Conservation (phyloP, 2,888 invertebrate genomes). For the Campaea margaritaria region DNA sequence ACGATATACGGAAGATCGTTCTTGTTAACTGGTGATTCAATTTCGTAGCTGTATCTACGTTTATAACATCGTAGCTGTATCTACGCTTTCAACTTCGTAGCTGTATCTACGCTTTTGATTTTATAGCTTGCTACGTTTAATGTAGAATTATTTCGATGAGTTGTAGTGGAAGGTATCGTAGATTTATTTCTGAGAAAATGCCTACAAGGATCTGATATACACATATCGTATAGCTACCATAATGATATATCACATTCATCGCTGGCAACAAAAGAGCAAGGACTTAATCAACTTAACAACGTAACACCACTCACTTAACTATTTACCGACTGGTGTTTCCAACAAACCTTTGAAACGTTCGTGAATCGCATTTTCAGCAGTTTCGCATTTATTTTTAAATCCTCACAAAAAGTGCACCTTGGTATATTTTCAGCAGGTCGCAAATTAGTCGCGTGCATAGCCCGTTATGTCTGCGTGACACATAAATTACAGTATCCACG, state of each 20-base stretch:
- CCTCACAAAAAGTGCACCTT: constrained; percentile 18
- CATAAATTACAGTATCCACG: constrained; percentile 31
- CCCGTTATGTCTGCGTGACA: constrained; percentile 31
- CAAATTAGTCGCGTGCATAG: constrained; percentile 38
- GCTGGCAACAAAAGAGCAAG: background rate
- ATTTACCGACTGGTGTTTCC: background rate
- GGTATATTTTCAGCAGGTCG: constrained; percentile 26
- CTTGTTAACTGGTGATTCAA: constrained; percentile 14
- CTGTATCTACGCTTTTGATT: background rate
- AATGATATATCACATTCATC: no score
- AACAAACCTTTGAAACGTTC: constrained; percentile 4
- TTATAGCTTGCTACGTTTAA: background rate
- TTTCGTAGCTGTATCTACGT: constrained; percentile 6
- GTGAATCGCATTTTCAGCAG: constrained; percentile 7
- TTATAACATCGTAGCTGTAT: background rate
- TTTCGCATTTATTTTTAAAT: constrained; percentile 20
- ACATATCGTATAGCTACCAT: no score
- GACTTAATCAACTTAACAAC: background rate
- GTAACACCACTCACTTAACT: no score
- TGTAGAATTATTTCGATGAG: no score
- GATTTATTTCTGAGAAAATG: no score
- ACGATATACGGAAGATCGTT: constrained; percentile 15
- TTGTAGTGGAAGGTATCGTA: no score
- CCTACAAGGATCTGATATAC: no score
- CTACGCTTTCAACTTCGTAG: background rate